Evolutionary conservation across 2,888 invertebrate species (phyloP).

Genomic region (Pollenia labialis): DNA sequence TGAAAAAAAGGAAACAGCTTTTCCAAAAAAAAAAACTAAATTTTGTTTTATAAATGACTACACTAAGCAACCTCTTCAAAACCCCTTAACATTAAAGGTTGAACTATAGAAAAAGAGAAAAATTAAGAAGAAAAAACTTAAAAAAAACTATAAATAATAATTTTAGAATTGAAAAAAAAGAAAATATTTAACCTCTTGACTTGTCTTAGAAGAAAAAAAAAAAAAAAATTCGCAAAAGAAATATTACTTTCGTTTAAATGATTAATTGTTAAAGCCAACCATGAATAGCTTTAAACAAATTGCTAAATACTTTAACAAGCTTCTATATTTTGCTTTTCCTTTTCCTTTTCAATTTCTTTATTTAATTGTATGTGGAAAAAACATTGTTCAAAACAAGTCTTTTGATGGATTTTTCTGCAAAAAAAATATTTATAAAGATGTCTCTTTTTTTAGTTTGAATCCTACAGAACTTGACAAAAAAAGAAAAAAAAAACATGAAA

Average conservation of each 20-base stretch:
- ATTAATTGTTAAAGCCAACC: constrained; percentile 54
- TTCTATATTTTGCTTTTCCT: neutral
- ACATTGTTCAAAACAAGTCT: constrained; percentile 8
- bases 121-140: neutral
- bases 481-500: constrained; percentile 5
- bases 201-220: neutral
- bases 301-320: constrained; percentile 52
- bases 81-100: constrained; percentile 23
- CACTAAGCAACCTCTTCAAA: constrained; percentile 7
- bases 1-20: neutral
- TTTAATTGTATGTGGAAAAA: neutral
- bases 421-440: constrained; percentile 61
- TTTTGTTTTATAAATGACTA: neutral
- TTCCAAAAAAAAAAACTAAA: neutral
- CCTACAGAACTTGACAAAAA: constrained; percentile 10
- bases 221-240: neutral
- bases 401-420: neutral
- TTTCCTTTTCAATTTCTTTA: neutral
- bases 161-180: constrained; percentile 9
- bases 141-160: constrained; percentile 17
- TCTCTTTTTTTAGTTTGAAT: constrained; percentile 19
- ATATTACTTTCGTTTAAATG: constrained; percentile 48
- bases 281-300: constrained; percentile 55
- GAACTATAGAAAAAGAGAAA: neutral
- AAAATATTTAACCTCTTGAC: constrained; percentile 64